Percentiles rank a stretch among this genome's conserved stretches.
These are phyloP conservation scores for Plutomurus gul DNA, from an alignment of 1,140 invertebrate species.

Conservation along the genomic window DNA sequence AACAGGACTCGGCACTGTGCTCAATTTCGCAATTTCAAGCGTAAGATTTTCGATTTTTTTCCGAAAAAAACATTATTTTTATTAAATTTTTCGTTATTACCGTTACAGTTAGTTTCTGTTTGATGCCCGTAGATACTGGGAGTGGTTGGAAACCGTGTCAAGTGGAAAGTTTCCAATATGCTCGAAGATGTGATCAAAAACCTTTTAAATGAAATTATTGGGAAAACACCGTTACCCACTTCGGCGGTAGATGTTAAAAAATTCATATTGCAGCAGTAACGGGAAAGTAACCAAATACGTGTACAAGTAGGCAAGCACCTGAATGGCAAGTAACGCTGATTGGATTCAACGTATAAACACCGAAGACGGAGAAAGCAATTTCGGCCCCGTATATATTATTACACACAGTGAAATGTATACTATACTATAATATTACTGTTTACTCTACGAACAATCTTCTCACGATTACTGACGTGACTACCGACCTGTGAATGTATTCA, in stretches of 20 bases:
- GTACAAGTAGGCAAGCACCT: background rate
- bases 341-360: too few relatives aligned
- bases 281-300: background rate
- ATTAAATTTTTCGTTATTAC: too few relatives aligned
- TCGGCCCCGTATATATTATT: too few relatives aligned
- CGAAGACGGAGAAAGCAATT: too few relatives aligned
- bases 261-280: slow-evolving; percentile 25
- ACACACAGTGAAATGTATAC: too few relatives aligned
- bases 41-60: too few relatives aligned
- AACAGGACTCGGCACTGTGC: slow-evolving; percentile 11
- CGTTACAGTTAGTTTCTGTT: background rate
- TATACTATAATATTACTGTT: too few relatives aligned
- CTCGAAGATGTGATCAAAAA: slow-evolving; percentile 41
- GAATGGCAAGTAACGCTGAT: too few relatives aligned
- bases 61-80: too few relatives aligned
- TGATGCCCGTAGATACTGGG: slow-evolving; percentile 31
- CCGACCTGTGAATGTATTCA: slow-evolving; percentile 14
- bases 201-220: slow-evolving; percentile 41
- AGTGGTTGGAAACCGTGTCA: slow-evolving; percentile 40
- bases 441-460: too few relatives aligned
- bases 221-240: slow-evolving; percentile 41
- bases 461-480: background rate
- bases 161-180: slow-evolving; percentile 46
- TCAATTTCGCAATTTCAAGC: slow-evolving; percentile 23
- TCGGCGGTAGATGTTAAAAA: slow-evolving; percentile 15